Evolutionary conservation across 1,140 invertebrate species (phyloP).

Genomic region (Aradophagus sp.): DNA sequence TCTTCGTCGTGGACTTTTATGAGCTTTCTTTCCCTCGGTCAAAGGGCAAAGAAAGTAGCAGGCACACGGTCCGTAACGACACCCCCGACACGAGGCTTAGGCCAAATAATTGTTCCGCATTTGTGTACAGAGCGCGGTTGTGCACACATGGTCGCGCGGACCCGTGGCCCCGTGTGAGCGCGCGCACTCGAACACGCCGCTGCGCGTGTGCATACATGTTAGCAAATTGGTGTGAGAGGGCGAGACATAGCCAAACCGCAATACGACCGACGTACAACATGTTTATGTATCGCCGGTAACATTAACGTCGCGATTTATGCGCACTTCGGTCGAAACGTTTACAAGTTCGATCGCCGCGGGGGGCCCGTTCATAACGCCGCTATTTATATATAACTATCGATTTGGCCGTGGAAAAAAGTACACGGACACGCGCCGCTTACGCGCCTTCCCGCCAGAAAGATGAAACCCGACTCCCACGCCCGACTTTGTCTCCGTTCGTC

Average conservation of each 20-base stretch:
- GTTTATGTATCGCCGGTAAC: constrained; percentile 70
- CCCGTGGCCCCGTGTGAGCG: constrained; percentile 27
- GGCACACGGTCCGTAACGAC: constrained; percentile 16
- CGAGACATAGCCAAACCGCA: constrained; percentile 60
- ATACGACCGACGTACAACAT: constrained; percentile 69
- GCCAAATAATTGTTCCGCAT: constrained; percentile 45
- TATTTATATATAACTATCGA: constrained; percentile 46
- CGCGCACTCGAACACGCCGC: constrained; percentile 43
- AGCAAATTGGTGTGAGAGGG: constrained; percentile 54
- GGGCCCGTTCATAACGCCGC: constrained; percentile 15
- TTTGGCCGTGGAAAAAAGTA: constrained; percentile 13
- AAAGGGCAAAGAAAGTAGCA: constrained; percentile 5
- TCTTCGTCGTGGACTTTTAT: constrained; percentile 31
- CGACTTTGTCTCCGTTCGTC: constrained; percentile 8
- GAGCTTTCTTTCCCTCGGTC: neutral
- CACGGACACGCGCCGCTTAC: constrained; percentile 12
- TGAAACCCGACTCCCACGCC: constrained; percentile 8
- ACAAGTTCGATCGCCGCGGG: constrained; percentile 50
- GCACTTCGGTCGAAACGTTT: constrained; percentile 60
- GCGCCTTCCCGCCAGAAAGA: constrained; percentile 4
- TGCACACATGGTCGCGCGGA: constrained; percentile 39
- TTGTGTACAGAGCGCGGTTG: constrained; percentile 28
- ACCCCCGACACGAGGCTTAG: constrained; percentile 14
- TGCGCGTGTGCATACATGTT: constrained; percentile 55
- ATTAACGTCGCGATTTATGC: constrained; percentile 72